Conservation (phyloP, 2,797 vertebrate species). For the Platalea minor region DNA sequence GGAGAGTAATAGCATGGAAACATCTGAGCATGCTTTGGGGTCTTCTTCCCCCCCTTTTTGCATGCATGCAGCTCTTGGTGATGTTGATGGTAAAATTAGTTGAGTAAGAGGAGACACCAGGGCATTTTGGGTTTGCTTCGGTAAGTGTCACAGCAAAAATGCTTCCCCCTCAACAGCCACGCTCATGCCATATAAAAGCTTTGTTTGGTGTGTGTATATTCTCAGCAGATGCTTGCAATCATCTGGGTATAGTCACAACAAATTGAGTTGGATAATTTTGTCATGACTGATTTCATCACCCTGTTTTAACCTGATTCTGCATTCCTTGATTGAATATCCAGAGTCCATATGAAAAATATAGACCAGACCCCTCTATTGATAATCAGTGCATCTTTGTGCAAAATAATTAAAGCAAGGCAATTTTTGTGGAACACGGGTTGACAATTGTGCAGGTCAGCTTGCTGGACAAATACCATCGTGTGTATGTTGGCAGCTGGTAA, state of each 20-base stretch:
- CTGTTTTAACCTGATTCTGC: conserved; percentile 92
- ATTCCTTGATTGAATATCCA: conserved; percentile 81
- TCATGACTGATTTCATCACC: conserved; percentile 87
- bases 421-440: fast-evolving
- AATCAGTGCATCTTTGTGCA: neutral
- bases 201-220: neutral
- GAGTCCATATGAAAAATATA: neutral
- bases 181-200: neutral
- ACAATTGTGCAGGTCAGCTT: neutral
- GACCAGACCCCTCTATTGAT: neutral
- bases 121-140: neutral
- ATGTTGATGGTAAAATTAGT: neutral
- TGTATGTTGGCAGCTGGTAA: neutral
- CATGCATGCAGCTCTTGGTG: neutral
- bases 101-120: neutral
- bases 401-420: neutral
- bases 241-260: conserved; percentile 34
- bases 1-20: neutral
- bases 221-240: neutral
- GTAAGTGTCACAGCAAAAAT: neutral
- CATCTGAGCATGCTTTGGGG: neutral
- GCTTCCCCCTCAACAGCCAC: neutral
- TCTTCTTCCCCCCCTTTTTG: neutral
- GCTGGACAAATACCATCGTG: neutral
- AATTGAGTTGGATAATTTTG: conserved; percentile 80